Base-by-base conservation (phyloP, 2,797 vertebrate species). In the Harpagifer antarcticus region DNA sequence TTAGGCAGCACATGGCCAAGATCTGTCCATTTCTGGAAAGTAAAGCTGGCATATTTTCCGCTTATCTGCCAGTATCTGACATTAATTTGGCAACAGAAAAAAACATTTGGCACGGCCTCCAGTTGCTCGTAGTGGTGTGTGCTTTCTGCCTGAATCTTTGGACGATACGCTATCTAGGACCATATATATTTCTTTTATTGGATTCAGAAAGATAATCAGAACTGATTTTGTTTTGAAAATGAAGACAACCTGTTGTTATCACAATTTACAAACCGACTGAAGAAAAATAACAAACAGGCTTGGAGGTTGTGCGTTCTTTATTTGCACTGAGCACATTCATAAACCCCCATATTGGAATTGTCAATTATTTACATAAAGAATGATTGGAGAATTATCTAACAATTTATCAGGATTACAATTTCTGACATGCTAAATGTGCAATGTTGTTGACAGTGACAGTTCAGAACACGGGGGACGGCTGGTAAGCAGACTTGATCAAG, bases 1-100 rank as follows among this genome's bases (percentile, higher is more conserved):
- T 95, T 95, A 95, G 89, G 88, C 91, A 92, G 88, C 92, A 91
- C 94, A 94, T 94, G 93, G 92, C 92, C 90, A 92, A 94, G 92
- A 95, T 94, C 93, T 91, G 86, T 93, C 91, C 90, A 87, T 92
- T 92, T 93, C 91, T 94, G 92, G 92, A 94, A 93, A 94, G 91
- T 93, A 93, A 92, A 92, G 89, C 91, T 93, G 94, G 94, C 93
- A 94, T 94, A 93, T 94, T 94, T 93, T 82, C 77, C 83, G 91
- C 80, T 92, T 93, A 92, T 92, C 92, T 94, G 93, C 93, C 95
- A 95, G 91, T 91, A 92, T 93, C 85, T 94, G 92, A 93, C 93
- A 94, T 91, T 90, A 92, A 91, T 91, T 92, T 95, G 93, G 92
- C 91, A 92, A 85, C 33, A 87, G 82, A 89, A 87, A 88, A 90